Conservation (phyloP, 2,113 vertebrate genomes). For the Marcusenius ussheri region DNA sequence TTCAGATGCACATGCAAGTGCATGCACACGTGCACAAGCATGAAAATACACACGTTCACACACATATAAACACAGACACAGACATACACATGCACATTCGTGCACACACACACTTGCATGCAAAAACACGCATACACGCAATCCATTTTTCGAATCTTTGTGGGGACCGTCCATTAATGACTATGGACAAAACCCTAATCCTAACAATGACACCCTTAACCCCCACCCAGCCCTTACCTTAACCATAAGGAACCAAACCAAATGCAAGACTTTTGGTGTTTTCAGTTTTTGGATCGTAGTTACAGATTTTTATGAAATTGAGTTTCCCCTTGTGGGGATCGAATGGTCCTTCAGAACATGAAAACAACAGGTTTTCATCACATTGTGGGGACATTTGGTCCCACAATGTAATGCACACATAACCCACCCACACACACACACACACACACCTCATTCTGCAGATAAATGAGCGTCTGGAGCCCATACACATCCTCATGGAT, state of each 20-base stretch:
- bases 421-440: not conserved
- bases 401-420: not conserved
- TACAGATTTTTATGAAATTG: not conserved
- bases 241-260: not conserved
- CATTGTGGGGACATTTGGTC: not conserved
- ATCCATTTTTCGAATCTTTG: not conserved
- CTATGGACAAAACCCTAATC: not conserved
- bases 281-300: not conserved
- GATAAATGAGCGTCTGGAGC: slow-evolving; percentile 94
- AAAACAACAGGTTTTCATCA: not conserved
- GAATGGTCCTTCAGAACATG: not conserved
- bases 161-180: not conserved
- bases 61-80: not conserved
- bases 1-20: no score
- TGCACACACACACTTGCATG: no score
- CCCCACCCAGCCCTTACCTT: not conserved
- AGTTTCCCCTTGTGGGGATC: not conserved
- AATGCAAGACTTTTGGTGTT: not conserved
- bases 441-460: slow-evolving; percentile 82
- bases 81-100: not conserved
- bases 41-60: not conserved
- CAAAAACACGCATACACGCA: not conserved
- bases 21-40: not conserved
- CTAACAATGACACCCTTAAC: not conserved
- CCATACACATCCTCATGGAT: slow-evolving; percentile 99